A percentile compares a stretch with the other conserved stretches of the same genome.
These are phyloP conservation scores for Indicator maculatus DNA, from an alignment of 2,113 vertebrate genomes.

Conservation along the genomic window DNA sequence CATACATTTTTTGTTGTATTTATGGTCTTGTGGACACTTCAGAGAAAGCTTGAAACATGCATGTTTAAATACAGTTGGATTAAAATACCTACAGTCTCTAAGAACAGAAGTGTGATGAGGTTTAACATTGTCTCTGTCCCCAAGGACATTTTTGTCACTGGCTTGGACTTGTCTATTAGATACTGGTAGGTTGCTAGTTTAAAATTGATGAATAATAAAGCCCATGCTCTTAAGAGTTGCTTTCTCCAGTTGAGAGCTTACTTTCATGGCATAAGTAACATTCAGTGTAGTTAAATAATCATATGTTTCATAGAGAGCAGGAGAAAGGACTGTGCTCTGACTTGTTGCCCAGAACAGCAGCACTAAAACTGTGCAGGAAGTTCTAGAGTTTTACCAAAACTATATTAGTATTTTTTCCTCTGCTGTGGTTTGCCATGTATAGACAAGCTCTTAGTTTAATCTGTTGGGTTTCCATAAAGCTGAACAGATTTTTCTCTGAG, in stretches of 20 bases:
- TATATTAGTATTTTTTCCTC: background rate
- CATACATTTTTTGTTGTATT: background rate
- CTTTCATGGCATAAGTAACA: background rate
- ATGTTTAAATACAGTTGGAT: background rate
- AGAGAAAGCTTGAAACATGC: background rate
- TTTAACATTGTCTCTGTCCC: background rate
- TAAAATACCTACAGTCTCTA: background rate
- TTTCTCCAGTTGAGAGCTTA: background rate
- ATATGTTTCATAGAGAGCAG: background rate
- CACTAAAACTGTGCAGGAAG: background rate
- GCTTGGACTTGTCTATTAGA: background rate
- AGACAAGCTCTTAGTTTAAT: background rate
- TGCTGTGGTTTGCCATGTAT: background rate
- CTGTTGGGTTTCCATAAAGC: background rate
- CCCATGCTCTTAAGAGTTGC: background rate
- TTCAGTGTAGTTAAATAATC: background rate
- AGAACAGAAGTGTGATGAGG: background rate
- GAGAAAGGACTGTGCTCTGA: background rate
- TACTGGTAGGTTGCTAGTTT: background rate
- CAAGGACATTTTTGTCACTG: background rate
- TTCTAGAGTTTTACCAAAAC: background rate
- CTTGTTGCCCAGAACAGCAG: background rate
- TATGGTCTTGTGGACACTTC: background rate
- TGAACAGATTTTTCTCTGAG: background rate
- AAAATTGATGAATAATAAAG: background rate